Evolutionary conservation across 2,888 invertebrate genomes (phyloP).

Genomic region (Dynastes grantii): DNA sequence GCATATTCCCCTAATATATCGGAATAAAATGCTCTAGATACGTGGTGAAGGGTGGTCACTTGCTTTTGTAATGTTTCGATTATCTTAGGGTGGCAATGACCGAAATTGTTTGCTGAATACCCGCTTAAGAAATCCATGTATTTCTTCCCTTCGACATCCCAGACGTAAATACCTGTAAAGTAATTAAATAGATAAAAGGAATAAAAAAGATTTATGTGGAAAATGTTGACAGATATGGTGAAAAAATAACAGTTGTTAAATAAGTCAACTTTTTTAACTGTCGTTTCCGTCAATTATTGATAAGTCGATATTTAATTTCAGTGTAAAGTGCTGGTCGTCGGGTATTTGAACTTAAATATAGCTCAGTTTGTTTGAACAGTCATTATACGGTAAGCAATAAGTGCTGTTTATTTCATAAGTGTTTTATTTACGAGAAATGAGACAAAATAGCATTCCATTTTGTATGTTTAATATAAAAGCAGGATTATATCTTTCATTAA

Average conservation of each 20-base stretch:
- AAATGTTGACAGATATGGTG: neutral
- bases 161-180: slow-evolving; percentile 79
- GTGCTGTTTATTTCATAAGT: neutral
- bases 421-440: neutral
- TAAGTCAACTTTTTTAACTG: neutral
- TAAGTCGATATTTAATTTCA: neutral
- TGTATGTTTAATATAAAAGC: neutral
- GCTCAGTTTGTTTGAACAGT: neutral
- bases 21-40: slow-evolving; percentile 84
- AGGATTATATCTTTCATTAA: neutral
- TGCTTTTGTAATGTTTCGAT: slow-evolving; percentile 75
- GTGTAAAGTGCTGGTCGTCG: neutral
- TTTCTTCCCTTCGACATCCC: slow-evolving; percentile 86
- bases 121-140: slow-evolving; percentile 88
- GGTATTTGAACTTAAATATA: neutral
- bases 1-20: slow-evolving; percentile 83
- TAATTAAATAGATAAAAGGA: slow-evolving; percentile 1
- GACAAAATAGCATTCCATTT: neutral
- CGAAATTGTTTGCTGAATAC: slow-evolving; percentile 88
- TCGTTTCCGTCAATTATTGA: neutral
- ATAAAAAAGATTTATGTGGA: neutral
- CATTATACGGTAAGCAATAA: no score
- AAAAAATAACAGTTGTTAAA: neutral
- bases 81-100: slow-evolving; percentile 85
- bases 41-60: slow-evolving; percentile 78